Base-by-base conservation (phyloP, 2,888 invertebrate species). In the Gandaritis pyraliata region DNA sequence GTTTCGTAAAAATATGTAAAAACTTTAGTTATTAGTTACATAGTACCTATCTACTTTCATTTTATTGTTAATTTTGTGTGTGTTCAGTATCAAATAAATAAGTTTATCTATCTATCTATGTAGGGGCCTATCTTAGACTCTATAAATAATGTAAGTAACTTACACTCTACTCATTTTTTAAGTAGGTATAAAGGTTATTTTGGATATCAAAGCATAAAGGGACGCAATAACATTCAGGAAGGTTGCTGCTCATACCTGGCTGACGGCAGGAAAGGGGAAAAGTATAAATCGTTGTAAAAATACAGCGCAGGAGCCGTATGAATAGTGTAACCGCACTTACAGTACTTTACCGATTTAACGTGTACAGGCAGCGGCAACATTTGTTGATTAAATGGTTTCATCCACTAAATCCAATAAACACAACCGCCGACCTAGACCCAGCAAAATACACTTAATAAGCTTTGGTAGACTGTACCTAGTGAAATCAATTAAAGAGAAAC, bases 221-320 rank as follows among this genome's bases (percentile, higher is more conserved):
- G 39, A 51, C n/a, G 23, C 51, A 29, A 41, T 23, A 23, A 51
- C 51, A 51, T 51, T 41, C 41, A 39, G 13, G 12, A 39, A 38
- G n/a, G 13, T 41, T 13, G 7, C 5, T 41, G 8, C 15, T 41
- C n/a, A 39, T 39, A n/a, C 39, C 15, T 12, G 4, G 38, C 1
- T 2, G n/a, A 0, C 16, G 6, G 16, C 43, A 6, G 16, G 15
- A 10, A 10, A 10, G 43, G 16, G 39, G n/a, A 41, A 23, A 41
- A 7, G n/a, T 23, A 41, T 51, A 51, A 41, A 51, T 51, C 51
- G 29, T 29, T 23, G 39, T 51, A 41, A 51, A 51, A 51, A 41
- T 51, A 51, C 39, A 41, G 41, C 51, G 41, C 51, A 51, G 29
- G 23, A 51, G 8, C 51, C 51, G 41, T 41, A 51, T 51, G 51